phyloP scores from a whole-genome alignment of 2,113 vertebrate genomes.

The Daphoenositta chrysoptera region DNA sequence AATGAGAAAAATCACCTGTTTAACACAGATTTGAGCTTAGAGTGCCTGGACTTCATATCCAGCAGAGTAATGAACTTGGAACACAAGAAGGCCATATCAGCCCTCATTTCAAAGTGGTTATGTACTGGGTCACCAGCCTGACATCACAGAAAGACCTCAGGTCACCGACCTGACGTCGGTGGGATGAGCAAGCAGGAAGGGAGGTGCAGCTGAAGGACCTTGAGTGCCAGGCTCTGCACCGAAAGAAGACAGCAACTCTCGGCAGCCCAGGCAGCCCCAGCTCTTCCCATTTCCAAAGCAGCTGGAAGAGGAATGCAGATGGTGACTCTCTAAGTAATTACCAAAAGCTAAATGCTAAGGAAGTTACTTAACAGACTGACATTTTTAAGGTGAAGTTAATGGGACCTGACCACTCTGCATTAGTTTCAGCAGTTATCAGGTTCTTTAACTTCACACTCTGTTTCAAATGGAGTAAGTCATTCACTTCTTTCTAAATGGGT shows the following conservation, averaged over 20 bases:
- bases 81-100: accelerated
- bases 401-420: neutral
- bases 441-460: neutral
- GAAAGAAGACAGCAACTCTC: neutral
- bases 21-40: neutral
- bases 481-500: neutral
- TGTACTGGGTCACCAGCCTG: neutral
- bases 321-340: neutral
- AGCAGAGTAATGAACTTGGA: neutral
- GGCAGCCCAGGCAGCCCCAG: neutral
- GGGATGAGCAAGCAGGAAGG: neutral
- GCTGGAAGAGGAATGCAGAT: neutral
- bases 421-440: neutral
- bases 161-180: neutral
- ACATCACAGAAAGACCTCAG: neutral
- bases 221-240: accelerated
- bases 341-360: neutral
- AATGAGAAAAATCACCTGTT: neutral
- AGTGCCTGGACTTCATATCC: neutral
- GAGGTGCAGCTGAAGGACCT: neutral
- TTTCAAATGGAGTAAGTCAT: neutral
- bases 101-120: neutral
- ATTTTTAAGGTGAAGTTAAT: neutral
- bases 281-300: neutral
- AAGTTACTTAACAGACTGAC: neutral